phyloP scores from a whole-genome alignment of 2,113 vertebrate species.

The Campylorhamphus procurvoides region DNA sequence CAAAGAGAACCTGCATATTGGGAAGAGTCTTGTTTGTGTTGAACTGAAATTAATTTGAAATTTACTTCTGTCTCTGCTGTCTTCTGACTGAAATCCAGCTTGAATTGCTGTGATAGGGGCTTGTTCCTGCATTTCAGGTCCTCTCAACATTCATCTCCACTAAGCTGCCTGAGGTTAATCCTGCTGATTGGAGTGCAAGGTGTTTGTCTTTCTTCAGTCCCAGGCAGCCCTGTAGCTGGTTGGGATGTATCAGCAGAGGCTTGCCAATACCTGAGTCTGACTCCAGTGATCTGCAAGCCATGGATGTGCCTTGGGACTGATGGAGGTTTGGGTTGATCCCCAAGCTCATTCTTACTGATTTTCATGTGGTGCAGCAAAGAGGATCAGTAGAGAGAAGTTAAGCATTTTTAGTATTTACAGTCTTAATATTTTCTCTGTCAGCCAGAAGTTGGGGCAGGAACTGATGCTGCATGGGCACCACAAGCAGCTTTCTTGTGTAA shows the following conservation, averaged over 20 bases:
- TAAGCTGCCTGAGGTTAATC: not conserved
- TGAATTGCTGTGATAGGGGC: not conserved
- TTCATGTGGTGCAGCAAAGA: not conserved
- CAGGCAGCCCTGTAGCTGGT: not conserved
- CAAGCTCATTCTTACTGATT: not conserved
- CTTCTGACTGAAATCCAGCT: not conserved
- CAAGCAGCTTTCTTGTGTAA: not conserved
- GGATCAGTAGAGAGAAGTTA: not conserved
- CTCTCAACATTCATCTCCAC: not conserved
- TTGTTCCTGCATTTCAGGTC: not conserved
- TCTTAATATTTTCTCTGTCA: not conserved
- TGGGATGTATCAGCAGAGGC: not conserved
- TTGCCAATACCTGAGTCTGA: not conserved
- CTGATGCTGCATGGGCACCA: not conserved
- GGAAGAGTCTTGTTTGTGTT: not conserved
- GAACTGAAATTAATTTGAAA: not conserved
- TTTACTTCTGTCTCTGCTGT: not conserved
- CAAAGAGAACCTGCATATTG: not conserved
- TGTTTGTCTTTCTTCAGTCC: not conserved
- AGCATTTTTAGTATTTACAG: not conserved
- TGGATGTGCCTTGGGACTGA: not conserved
- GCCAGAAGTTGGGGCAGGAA: not conserved
- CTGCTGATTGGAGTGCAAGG: not conserved
- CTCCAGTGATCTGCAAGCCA: not conserved
- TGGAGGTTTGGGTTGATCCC: not conserved